A percentile compares a stretch with the other conserved stretches of the same genome.
Evolutionary conservation across 2,888 invertebrate species (phyloP).

Genomic region (Mythimna lalbum): DNA sequence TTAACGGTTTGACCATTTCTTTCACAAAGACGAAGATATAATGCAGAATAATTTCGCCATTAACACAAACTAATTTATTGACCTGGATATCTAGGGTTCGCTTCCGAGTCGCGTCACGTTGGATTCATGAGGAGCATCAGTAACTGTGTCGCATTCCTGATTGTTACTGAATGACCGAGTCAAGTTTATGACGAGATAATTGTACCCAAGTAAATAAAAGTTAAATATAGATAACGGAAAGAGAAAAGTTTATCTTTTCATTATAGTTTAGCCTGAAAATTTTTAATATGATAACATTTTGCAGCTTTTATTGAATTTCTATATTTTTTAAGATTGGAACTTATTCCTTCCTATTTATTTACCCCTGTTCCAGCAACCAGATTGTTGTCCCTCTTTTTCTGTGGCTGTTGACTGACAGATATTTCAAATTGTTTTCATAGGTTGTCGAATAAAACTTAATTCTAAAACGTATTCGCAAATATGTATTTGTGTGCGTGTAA

Average conservation of each 20-base stretch:
- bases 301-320: too few species aligned
- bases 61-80: conserved; percentile 23
- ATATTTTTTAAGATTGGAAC: too few species aligned
- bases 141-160: conserved; percentile 6
- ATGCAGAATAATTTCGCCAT: background rate
- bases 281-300: too few species aligned
- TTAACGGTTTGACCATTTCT: background rate
- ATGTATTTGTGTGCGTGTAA: too few species aligned
- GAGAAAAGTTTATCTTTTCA: too few species aligned
- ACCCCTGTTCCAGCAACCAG: background rate
- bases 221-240: too few species aligned
- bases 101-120: conserved; percentile 18
- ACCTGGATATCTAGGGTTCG: background rate
- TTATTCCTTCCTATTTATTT: too few species aligned
- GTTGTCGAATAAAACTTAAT: background rate
- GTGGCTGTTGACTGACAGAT: background rate
- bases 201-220: too few species aligned
- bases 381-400: background rate
- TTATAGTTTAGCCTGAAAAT: too few species aligned
- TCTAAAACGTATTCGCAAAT: too few species aligned
- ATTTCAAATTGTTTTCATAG: background rate
- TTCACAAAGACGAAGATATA: background rate
- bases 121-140: conserved; percentile 25
- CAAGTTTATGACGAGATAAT: background rate
- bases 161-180: conserved; percentile 2